A percentile compares a stretch with the other conserved stretches of the same genome.
Conservation (phyloP, 2,888 invertebrate genomes). For the Tenthredo notha region DNA sequence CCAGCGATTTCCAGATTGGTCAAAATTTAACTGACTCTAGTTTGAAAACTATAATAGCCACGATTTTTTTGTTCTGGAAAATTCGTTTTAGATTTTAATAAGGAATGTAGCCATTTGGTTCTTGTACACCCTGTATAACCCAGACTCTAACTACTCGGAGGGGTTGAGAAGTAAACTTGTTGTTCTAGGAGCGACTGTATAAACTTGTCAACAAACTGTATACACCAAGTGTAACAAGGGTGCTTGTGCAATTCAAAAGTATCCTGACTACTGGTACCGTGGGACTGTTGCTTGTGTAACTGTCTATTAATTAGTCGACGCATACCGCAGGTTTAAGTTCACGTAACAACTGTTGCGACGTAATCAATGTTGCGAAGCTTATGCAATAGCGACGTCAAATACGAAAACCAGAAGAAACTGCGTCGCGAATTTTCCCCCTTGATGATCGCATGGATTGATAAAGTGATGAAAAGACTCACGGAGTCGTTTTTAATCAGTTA, state of each 20-base stretch:
- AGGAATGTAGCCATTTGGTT: neutral
- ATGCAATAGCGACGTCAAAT: neutral
- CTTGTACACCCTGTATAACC: neutral
- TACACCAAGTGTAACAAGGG: constrained; percentile 38
- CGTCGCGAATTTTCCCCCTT: neutral
- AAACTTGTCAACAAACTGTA: constrained; percentile 37
- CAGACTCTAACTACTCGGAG: neutral
- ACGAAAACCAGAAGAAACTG: neutral
- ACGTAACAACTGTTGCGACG: constrained; percentile 33
- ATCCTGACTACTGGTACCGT: neutral
- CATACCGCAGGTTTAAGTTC: constrained; percentile 22
- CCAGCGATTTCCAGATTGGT: neutral
- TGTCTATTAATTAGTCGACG: constrained; percentile 35
- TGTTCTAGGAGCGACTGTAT: neutral
- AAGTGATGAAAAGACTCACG: neutral
- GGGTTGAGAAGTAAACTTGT: constrained; percentile 35
- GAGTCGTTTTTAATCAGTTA: neutral
- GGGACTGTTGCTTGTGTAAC: constrained; percentile 42
- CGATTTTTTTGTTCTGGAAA: neutral
- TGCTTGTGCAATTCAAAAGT: constrained; percentile 39
- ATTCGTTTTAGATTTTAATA: neutral
- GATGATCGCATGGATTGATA: too few relatives aligned
- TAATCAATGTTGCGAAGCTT: constrained; percentile 15
- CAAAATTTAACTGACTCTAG: neutral
- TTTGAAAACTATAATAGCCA: constrained; percentile 4